Percentiles rank a stretch among this genome's conserved stretches.
These are phyloP conservation scores for Dynastes hyllus DNA, from an alignment of 2,888 invertebrate genomes.

Conservation along the genomic window DNA sequence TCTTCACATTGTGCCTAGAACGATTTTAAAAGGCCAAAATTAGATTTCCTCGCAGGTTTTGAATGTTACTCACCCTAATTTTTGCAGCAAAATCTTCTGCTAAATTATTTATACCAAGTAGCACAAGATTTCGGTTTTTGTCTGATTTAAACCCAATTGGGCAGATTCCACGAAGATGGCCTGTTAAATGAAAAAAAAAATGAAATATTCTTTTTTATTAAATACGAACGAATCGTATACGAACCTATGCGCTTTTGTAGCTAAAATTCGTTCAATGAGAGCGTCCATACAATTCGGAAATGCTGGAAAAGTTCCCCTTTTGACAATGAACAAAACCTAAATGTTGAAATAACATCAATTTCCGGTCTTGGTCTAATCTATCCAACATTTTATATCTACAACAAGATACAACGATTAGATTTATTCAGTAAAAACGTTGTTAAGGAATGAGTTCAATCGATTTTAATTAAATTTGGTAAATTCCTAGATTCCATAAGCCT, in stretches of 20 bases:
- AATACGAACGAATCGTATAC: neutral
- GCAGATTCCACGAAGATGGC: constrained; percentile 78
- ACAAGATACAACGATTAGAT: constrained; percentile 17
- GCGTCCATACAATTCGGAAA: constrained; percentile 88
- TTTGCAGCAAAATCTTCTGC: constrained; percentile 91
- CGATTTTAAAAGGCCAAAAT: neutral
- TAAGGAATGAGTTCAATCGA: too few species aligned
- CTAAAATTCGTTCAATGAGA: constrained; percentile 81
- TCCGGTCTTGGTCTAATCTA: constrained; percentile 94
- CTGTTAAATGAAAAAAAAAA: constrained; percentile 63
- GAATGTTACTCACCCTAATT: constrained; percentile 75
- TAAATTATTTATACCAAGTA: constrained; percentile 90
- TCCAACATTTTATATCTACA: constrained; percentile 93
- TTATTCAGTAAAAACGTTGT: too few species aligned
- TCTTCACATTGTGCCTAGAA: constrained; percentile 86
- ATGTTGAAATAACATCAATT: constrained; percentile 95
- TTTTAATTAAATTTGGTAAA: too few species aligned
- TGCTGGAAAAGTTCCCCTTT: too few species aligned
- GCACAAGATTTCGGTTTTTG: constrained; percentile 86
- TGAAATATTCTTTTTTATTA: constrained; percentile 12
- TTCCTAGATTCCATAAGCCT: too few species aligned
- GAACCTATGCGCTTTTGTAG: constrained; percentile 76
- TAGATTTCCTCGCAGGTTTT: too few species aligned
- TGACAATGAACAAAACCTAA: constrained; percentile 96
- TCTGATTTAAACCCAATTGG: too few species aligned